These are phyloP conservation scores for Diorhabda carinulata DNA, from an alignment of 1,140 invertebrate genomes.

Conservation along the genomic window DNA sequence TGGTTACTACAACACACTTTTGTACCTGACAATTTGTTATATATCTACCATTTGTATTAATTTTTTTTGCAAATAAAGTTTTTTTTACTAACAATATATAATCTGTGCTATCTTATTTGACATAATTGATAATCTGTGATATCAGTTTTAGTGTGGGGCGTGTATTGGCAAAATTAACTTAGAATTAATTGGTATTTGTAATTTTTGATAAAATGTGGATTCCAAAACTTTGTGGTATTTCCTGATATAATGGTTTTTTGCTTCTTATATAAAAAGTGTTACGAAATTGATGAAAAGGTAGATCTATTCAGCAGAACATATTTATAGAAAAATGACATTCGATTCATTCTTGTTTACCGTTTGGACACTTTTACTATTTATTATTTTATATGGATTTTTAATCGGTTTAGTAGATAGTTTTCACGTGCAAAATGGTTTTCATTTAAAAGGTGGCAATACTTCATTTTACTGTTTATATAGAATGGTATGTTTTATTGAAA, in stretches of 20 bases:
- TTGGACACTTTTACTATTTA: slow-evolving; percentile 17
- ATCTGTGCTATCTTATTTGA: too few relatives aligned
- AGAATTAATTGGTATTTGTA: neutral
- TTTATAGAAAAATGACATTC: slow-evolving; percentile 5
- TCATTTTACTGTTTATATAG: slow-evolving; percentile 8
- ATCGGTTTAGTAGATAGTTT: slow-evolving; percentile 17
- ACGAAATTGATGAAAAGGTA: slow-evolving; percentile 1
- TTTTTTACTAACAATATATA: neutral
- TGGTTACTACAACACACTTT: slow-evolving; percentile 1
- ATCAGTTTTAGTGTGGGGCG: neutral
- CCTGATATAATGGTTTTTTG: slow-evolving; percentile 4
- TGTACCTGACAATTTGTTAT: neutral
- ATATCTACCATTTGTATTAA: too few relatives aligned
- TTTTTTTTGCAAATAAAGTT: neutral
- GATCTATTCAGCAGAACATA: neutral
- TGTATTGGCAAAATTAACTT: neutral
- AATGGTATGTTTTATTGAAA: slow-evolving; percentile 4
- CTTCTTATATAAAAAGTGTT: neutral
- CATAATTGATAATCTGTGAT: neutral
- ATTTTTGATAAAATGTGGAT: neutral
- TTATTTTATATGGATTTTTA: slow-evolving; percentile 24
- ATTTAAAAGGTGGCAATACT: slow-evolving; percentile 10
- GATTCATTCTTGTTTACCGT: slow-evolving; percentile 15
- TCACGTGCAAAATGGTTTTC: slow-evolving; percentile 6
- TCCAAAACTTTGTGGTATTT: neutral